Evolutionary conservation across 2,113 vertebrate species (phyloP).

Genomic region (Microtus richardsoni): DNA sequence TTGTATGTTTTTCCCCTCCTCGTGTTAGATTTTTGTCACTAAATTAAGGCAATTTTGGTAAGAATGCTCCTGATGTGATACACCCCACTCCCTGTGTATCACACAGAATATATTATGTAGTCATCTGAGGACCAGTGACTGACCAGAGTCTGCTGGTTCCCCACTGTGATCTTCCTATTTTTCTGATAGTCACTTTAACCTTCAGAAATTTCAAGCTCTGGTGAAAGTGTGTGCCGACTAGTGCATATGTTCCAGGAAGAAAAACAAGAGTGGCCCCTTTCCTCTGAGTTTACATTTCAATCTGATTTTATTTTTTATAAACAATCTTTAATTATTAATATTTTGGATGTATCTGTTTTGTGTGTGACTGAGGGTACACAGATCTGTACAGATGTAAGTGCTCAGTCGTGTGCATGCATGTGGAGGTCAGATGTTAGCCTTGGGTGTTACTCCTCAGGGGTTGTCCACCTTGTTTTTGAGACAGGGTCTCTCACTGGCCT

Average conservation of each 20-base stretch:
- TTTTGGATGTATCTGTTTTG: neutral
- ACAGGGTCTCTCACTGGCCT: neutral
- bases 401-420: neutral
- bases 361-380: neutral
- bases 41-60: constrained; percentile 14
- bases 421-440: neutral
- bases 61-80: neutral
- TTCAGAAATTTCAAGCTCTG: neutral
- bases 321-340: neutral
- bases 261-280: neutral
- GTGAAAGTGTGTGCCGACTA: neutral
- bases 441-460: neutral
- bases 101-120: neutral
- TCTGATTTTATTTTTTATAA: neutral
- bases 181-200: neutral
- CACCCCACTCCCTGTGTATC: neutral
- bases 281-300: neutral
- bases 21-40: neutral
- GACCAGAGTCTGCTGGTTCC: neutral
- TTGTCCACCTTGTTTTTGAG: neutral
- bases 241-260: neutral
- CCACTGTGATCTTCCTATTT: neutral
- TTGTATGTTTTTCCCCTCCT: neutral
- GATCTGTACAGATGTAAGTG: neutral
- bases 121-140: neutral